Evolutionary conservation across 64 coral and sea anemone genomes (phyloP).

Genomic region (Montipora sp.): DNA sequence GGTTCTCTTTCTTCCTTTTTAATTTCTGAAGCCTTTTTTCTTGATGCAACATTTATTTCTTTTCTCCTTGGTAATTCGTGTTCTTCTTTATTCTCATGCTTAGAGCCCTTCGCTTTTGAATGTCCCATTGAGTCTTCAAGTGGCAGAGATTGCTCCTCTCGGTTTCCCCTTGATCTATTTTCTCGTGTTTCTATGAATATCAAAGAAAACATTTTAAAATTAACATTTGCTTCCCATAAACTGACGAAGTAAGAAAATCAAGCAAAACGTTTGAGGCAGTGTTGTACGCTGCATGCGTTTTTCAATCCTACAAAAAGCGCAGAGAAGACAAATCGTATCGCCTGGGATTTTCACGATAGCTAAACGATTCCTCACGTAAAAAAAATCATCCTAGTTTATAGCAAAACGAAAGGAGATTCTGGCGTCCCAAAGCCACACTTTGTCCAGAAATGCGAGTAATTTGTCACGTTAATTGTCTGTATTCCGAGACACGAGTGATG

Average conservation of each 20-base stretch:
- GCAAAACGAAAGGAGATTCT: no score
- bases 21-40: slow-evolving; percentile 48
- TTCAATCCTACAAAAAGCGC: no score
- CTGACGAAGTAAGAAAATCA: neutral
- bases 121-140: slow-evolving; percentile 7
- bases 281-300: neutral
- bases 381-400: no score
- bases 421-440: no score
- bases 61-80: neutral
- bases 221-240: neutral
- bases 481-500: no score
- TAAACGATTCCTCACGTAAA: no score
- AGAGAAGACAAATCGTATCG: no score
- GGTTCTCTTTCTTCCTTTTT: slow-evolving; percentile 52
- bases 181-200: neutral
- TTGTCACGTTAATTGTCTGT: no score
- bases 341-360: no score
- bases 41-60: neutral
- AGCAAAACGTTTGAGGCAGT: neutral
- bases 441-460: no score
- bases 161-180: neutral
- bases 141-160: neutral
- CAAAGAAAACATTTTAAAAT: neutral
- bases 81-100: slow-evolving; percentile 13
- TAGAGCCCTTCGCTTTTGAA: neutral